Evolutionary conservation across 2,888 invertebrate species (phyloP), one percentile per base, ranked within the genome.

Genomic region (Amphipoea oculea): DNA sequence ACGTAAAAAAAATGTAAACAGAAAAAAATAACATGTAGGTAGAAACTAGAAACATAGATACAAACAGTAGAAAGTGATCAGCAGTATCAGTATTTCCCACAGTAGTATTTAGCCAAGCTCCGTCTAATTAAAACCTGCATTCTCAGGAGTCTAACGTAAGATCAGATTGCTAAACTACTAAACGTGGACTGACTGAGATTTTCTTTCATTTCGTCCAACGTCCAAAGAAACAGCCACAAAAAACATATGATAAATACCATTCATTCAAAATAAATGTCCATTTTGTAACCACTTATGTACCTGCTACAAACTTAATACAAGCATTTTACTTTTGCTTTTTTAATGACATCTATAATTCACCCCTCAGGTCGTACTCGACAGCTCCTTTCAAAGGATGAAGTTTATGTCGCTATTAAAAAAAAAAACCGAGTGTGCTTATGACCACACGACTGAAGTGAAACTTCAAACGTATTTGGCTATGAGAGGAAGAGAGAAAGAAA

Each of bases 331-430:
- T 23, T 23, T n/a, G 48, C 29, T 66, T 68, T 75, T 69, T 66
- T 73, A 66, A 82, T 73, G 54, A 36, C 63, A 76, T 71, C 68
- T 77, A 73, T 86, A 73, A 78, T 82, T 86, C 60, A 82, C 42
- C 68, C 36, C 75, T 70, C 68, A 42, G 40, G 17, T 72, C n/a
- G n/a, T 68, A 79, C 73, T 79, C 76, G 77, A 82, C 78, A 76
- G 66, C 62, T 77, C 69, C 67, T 78, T 79, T 79, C 66, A 70
- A 79, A 76, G n/a, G 70, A 74, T 69, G 60, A 79, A 84, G 29
- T 76, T 72, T 76, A 76, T 74, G 75, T 60, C 29, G 67, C 62
- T 54, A 20, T 60, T 76, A 40, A 72, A 79, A 80, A 29, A n/a
- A n/a, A n/a, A n/a, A n/a, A n/a, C n/a, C n/a, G n/a, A n/a, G n/a